Evolutionary conservation across 2,888 invertebrate species (phyloP).

Genomic region (Ganaspis brasiliensis): DNA sequence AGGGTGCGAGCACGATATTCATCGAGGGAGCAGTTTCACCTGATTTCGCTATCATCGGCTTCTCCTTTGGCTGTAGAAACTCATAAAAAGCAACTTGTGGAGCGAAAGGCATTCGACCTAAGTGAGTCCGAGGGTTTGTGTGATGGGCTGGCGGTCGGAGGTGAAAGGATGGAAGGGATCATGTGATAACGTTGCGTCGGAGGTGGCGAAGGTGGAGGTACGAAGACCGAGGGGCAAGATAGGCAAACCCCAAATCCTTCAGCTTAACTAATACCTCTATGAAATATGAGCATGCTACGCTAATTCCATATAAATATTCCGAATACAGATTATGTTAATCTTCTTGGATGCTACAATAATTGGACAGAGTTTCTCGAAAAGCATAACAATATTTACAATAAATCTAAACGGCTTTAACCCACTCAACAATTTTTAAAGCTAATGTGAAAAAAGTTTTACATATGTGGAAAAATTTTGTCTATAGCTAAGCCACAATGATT

Average conservation of each 20-base stretch:
- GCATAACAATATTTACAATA: not conserved
- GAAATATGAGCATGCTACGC: slow-evolving; percentile 77
- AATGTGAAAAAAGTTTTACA: too few relatives aligned
- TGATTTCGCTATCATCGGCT: slow-evolving; percentile 36
- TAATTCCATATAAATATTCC: slow-evolving; percentile 81
- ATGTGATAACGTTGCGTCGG: slow-evolving; percentile 65
- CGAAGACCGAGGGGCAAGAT: slow-evolving; percentile 61
- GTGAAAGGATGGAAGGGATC: slow-evolving; percentile 62
- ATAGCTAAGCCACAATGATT: too few relatives aligned
- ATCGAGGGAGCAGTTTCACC: slow-evolving; percentile 25
- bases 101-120: not conserved
- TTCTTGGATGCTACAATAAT: slow-evolving; percentile 78
- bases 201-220: slow-evolving; percentile 57
- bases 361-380: slow-evolving; percentile 68
- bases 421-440: too few relatives aligned
- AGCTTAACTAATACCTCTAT: slow-evolving; percentile 79
- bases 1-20: slow-evolving; percentile 2
- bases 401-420: not conserved
- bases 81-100: slow-evolving; percentile 30
- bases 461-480: too few relatives aligned
- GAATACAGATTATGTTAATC: slow-evolving; percentile 80
- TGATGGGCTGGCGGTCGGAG: slow-evolving; percentile 30
- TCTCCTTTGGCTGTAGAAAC: not conserved
- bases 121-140: slow-evolving; percentile 1
- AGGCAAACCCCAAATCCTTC: slow-evolving; percentile 74